Conservation (phyloP, 2,888 invertebrate genomes). For the Acleris literana region DNA sequence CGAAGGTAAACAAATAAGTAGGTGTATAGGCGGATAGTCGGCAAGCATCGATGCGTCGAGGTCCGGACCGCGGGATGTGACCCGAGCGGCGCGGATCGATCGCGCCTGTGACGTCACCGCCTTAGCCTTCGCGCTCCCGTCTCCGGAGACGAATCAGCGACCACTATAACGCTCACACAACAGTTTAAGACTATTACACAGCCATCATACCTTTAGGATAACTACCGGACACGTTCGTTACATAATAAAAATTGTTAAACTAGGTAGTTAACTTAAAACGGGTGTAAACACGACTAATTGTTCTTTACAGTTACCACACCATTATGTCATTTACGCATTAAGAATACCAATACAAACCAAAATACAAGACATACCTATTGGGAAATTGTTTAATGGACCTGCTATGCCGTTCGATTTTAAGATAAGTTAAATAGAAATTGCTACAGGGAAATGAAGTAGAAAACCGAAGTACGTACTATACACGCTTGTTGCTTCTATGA, state of each 20-base stretch:
- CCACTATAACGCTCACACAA: conserved; percentile 32
- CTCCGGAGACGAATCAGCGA: conserved; percentile 48
- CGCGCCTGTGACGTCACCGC: conserved; percentile 74
- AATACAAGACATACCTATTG: no score
- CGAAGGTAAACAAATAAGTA: conserved; percentile 26
- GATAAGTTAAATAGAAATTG: background rate
- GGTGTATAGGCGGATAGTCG: conserved; percentile 36
- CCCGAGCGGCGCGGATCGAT: conserved; percentile 58
- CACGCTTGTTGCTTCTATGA: no score
- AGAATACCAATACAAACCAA: background rate
- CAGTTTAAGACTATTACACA: conserved; percentile 29
- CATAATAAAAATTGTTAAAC: conserved; percentile 6
- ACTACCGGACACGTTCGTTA: conserved; percentile 1
- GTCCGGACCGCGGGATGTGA: conserved; percentile 41
- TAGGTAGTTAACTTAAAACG: conserved; percentile 1
- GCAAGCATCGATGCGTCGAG: conserved; percentile 48
- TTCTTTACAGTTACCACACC: background rate
- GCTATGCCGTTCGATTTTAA: background rate
- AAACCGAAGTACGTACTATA: no score
- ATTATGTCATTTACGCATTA: background rate
- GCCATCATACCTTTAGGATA: conserved; percentile 22
- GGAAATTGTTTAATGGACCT: background rate
- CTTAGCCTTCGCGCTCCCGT: conserved; percentile 64
- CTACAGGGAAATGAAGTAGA: no score
- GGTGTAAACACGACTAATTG: background rate